Percentiles rank a stretch among this genome's conserved stretches.
Evolutionary conservation across 1,140 invertebrate species (phyloP).

Genomic region (Tetramorium parvispinum): DNA sequence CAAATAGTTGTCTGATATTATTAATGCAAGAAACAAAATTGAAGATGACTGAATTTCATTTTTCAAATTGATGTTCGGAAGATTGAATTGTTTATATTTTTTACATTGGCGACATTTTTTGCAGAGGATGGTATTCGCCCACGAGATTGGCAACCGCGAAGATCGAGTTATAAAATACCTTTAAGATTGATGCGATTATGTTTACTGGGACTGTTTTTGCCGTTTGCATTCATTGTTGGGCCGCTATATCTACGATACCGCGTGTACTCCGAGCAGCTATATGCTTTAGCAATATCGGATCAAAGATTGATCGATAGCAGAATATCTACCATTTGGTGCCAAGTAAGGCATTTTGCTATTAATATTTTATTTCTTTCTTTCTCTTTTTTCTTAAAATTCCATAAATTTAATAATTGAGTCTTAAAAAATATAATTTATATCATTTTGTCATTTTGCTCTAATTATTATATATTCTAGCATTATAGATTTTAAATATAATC

Average conservation of each 20-base stretch:
- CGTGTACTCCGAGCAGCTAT: conserved; percentile 89
- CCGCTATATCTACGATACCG: conserved; percentile 90
- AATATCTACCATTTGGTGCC: conserved; percentile 92
- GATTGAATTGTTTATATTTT: background rate
- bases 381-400: background rate
- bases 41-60: background rate
- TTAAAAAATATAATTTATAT: background rate
- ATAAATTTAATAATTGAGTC: background rate
- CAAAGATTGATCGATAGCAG: conserved; percentile 90
- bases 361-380: background rate
- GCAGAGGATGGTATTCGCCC: conserved; percentile 74
- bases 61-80: background rate
- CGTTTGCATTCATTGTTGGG: conserved; percentile 88
- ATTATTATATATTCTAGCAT: background rate
- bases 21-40: background rate
- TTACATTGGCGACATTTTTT: conserved; percentile 15
- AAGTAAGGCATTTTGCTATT: conserved; percentile 85
- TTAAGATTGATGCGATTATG: conserved; percentile 88
- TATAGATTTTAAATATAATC: background rate
- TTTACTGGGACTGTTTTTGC: conserved; percentile 88
- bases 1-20: background rate
- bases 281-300: conserved; percentile 91
- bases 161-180: conserved; percentile 87
- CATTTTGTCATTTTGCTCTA: background rate
- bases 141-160: conserved; percentile 81